phyloP scores from a whole-genome alignment of 2,113 vertebrate species.

The Corythaeola cristata region DNA sequence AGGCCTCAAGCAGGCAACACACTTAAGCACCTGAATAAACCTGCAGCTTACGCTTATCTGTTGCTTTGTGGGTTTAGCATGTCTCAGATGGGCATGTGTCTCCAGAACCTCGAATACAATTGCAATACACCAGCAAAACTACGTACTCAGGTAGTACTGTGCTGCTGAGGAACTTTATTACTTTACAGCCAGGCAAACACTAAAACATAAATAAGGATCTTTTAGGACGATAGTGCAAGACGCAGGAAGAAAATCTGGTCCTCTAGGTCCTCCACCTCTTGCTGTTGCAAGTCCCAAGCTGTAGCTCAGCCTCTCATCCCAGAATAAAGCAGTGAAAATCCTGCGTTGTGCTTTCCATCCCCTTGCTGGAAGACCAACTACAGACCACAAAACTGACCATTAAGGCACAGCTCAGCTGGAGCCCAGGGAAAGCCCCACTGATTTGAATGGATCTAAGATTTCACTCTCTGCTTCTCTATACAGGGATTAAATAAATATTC shows the following conservation, averaged over 20 bases:
- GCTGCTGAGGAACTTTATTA: not conserved
- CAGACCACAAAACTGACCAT: not conserved
- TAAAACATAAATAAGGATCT: not conserved
- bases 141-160: not conserved
- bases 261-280: not conserved
- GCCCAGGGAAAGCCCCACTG: not conserved
- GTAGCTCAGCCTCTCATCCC: not conserved
- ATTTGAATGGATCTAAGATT: not conserved
- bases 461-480: not conserved
- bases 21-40: not conserved
- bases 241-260: not conserved
- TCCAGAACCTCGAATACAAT: not conserved
- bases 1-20: not conserved
- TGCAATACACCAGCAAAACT: not conserved
- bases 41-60: not conserved
- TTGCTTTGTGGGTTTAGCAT: not conserved
- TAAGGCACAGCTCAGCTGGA: not conserved
- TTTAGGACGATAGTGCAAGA: not conserved
- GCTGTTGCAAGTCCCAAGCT: not conserved
- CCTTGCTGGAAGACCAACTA: not conserved
- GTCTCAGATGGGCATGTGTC: not conserved
- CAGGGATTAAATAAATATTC: not conserved
- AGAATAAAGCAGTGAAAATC: not conserved
- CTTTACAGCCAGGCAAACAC: not conserved
- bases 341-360: not conserved